A percentile compares a stretch with the other conserved stretches of the same genome.
Evolutionary conservation across 2,888 invertebrate genomes (phyloP).

Genomic region (Agrotis puta): DNA sequence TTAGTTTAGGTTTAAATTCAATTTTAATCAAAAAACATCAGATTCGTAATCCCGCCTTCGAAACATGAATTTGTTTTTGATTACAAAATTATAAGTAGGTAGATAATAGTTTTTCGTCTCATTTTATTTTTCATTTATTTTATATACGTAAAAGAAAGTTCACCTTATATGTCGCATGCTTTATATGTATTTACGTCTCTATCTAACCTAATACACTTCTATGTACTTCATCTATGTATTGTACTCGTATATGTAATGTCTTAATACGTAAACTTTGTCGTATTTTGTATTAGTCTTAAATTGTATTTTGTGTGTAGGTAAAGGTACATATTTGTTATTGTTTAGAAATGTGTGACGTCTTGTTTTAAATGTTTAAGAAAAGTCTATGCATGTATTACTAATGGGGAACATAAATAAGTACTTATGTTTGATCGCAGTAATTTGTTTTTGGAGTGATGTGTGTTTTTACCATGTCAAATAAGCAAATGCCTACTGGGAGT

Average conservation of each 20-base stretch:
- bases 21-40: neutral
- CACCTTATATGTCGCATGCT: slow-evolving; percentile 37
- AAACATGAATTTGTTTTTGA: neutral
- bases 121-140: neutral
- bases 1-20: neutral
- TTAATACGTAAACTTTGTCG: slow-evolving; percentile 1
- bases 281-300: slow-evolving; percentile 17
- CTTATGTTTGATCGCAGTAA: no score
- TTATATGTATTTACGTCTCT: slow-evolving; percentile 28
- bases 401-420: neutral
- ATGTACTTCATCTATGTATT: slow-evolving; percentile 21
- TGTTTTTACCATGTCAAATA: slow-evolving; percentile 15
- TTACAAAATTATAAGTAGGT: neutral
- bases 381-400: slow-evolving; percentile 50
- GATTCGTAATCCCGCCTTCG: neutral
- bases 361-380: slow-evolving; percentile 30
- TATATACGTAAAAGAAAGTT: neutral
- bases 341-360: slow-evolving; percentile 16
- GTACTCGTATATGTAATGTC: slow-evolving; percentile 32
- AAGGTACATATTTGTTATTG: slow-evolving; percentile 26
- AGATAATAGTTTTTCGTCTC: neutral
- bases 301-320: slow-evolving; percentile 32
- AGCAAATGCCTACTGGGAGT: neutral
- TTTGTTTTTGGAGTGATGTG: neutral
- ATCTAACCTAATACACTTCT: slow-evolving; percentile 21